Percentiles rank a stretch among this genome's conserved stretches.
Evolutionary conservation across 2,797 vertebrate genomes (phyloP).

Genomic region (Mycteria americana): DNA sequence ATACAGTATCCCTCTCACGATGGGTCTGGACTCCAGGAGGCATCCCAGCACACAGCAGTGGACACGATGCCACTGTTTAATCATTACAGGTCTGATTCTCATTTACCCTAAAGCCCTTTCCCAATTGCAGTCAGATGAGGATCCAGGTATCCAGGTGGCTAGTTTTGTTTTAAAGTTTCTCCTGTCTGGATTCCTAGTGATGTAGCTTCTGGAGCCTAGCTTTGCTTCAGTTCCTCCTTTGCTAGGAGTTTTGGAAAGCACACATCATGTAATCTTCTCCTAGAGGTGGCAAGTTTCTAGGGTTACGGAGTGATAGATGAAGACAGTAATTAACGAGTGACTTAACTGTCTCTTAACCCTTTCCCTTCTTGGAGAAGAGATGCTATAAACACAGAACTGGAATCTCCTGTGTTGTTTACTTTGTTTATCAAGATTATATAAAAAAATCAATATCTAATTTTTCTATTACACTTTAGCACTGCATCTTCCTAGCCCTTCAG

Average conservation of each 20-base stretch:
- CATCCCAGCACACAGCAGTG: background rate
- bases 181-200: conserved; percentile 36
- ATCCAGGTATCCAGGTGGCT: background rate
- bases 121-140: background rate
- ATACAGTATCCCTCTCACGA: background rate
- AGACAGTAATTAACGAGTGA: conserved; percentile 68
- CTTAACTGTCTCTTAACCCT: conserved; percentile 59
- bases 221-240: conserved; percentile 41
- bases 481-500: conserved; percentile 62
- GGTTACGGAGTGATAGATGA: conserved; percentile 50
- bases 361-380: conserved; percentile 38
- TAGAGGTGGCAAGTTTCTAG: conserved; percentile 39
- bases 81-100: background rate
- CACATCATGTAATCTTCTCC: conserved; percentile 21
- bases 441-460: conserved; percentile 67
- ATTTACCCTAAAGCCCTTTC: background rate
- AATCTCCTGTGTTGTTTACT: conserved; percentile 61
- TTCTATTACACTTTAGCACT: conserved; percentile 69
- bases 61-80: background rate
- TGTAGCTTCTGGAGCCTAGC: conserved; percentile 31
- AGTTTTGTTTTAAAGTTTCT: conserved; percentile 53
- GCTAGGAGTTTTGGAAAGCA: conserved; percentile 43
- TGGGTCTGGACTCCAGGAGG: background rate
- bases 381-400: conserved; percentile 29
- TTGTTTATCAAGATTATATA: conserved; percentile 59